Evolutionary conservation across 2,888 invertebrate species (phyloP), one percentile per base, ranked within the genome.

Genomic region (Drosophila affinis): DNA sequence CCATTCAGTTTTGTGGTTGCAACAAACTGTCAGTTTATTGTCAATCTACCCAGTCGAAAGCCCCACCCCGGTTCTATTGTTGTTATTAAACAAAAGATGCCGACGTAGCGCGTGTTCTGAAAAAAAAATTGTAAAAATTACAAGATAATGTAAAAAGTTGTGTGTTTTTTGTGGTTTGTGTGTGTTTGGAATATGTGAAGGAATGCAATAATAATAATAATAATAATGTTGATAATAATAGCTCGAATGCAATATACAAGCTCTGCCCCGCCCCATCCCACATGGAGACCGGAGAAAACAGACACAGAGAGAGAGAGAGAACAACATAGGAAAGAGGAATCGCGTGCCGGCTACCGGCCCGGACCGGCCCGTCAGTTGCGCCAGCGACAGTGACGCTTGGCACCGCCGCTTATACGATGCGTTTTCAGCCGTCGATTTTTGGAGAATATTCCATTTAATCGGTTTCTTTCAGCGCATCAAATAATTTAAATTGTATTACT

Each of bases 1-100:
- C 64, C 73, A 73, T 76, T 70, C 63, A 7, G 17, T 9, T 39
- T 39, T n/a, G 44, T 52, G 27, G 34, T 39, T 9, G 44, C 55
- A 65, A 60, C 39, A 14, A 39, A 39, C 54, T 24, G 53, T 62
- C 61, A 76, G 67, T 79, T 39, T 72, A 74, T 82, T 73, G 68
- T 64, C 64, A 53, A 81, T 72, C 48, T 58, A 39, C n/a, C 6
- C 7, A 39, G 39, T 39, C n/a, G 39, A 39, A n/a, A 7, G 6
- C 39, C 39, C 39, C 39, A 39, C 39, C 39, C 39, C 39, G 39
- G 6, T n/a, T 4, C 45, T 46, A 34, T 45, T 39, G 12, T 77
- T 78, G 54, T 64, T 62, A 54, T 75, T 77, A 65, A 78, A 77
- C 75, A 78, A 81, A 74, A 77, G 75, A 68, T 60, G 70, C 62